phyloP scores from a whole-genome alignment of 2,888 invertebrate species.

The Erebia ligea region DNA sequence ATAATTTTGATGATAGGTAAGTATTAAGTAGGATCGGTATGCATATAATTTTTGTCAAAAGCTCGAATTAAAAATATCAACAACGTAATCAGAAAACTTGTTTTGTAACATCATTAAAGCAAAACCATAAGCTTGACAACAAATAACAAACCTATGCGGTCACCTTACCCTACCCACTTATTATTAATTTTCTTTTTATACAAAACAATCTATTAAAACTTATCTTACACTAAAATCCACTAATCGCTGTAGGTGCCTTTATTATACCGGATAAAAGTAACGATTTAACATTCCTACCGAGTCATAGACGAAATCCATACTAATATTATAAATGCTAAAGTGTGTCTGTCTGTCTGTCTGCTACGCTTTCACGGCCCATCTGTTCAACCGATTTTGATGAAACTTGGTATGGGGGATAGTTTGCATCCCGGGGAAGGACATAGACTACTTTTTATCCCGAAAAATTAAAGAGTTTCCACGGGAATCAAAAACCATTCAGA shows the following conservation, averaged over 20 bases:
- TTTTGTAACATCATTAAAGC: slow-evolving; percentile 35
- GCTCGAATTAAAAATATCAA: slow-evolving; percentile 18
- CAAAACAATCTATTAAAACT: slow-evolving; percentile 3
- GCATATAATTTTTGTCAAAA: slow-evolving; percentile 4
- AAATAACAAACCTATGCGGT: slow-evolving; percentile 30
- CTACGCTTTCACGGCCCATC: too few species aligned
- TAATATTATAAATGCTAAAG: too few species aligned
- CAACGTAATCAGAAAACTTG: slow-evolving; percentile 32
- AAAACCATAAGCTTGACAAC: slow-evolving; percentile 31
- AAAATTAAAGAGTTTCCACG: too few species aligned
- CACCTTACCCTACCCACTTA: slow-evolving; percentile 20
- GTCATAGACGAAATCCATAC: too few species aligned
- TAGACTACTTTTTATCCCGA: too few species aligned
- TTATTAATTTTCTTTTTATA: slow-evolving; percentile 24
- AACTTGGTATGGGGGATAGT: too few species aligned
- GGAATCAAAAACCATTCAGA: too few species aligned
- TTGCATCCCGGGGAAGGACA: too few species aligned
- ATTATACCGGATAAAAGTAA: not conserved
- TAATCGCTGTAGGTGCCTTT: not conserved
- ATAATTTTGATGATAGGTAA: not conserved
- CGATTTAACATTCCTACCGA: not conserved
- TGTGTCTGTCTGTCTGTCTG: too few species aligned
- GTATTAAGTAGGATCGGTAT: not conserved
- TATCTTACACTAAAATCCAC: not conserved
- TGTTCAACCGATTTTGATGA: too few species aligned